Percentiles rank a stretch among this genome's conserved stretches.
These are phyloP conservation scores for Drosophila mauritiana DNA, from an alignment of 1,140 invertebrate genomes.

Conservation along the genomic window DNA sequence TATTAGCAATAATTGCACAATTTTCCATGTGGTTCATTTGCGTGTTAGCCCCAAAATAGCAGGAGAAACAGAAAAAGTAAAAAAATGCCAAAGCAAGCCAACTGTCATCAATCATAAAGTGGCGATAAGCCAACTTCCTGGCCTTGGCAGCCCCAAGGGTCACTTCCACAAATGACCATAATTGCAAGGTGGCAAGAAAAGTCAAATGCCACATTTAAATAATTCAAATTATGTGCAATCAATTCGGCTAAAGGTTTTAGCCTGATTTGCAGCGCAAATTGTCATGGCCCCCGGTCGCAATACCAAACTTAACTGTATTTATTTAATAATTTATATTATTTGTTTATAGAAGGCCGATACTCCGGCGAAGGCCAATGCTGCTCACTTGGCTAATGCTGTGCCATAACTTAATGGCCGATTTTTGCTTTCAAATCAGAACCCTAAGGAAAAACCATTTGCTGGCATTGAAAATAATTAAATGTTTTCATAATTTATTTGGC, in stretches of 20 bases:
- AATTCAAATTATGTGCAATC: conserved; percentile 69
- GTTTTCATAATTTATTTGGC: conserved; percentile 32
- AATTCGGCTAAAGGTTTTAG: conserved; percentile 46
- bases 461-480: conserved; percentile 47
- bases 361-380: conserved; percentile 35
- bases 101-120: conserved; percentile 53
- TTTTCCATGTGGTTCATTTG: conserved; percentile 64
- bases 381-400: conserved; percentile 46
- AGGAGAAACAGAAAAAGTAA: neutral
- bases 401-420: conserved; percentile 41
- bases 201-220: conserved; percentile 69
- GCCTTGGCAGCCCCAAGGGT: conserved; percentile 58
- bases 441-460: conserved; percentile 32
- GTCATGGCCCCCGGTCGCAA: conserved; percentile 37
- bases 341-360: conserved; percentile 49
- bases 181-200: conserved; percentile 39
- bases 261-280: conserved; percentile 38
- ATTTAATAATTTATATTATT: conserved; percentile 50
- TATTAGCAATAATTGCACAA: conserved; percentile 77
- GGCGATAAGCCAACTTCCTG: conserved; percentile 40
- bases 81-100: conserved; percentile 17
- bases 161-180: conserved; percentile 50
- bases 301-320: conserved; percentile 40
- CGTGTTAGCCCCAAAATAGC: conserved; percentile 24
- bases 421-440: conserved; percentile 48